A percentile compares a stretch with the other conserved stretches of the same genome.
Evolutionary conservation across 2,113 vertebrate species (phyloP).

Genomic region (Gobius niger): DNA sequence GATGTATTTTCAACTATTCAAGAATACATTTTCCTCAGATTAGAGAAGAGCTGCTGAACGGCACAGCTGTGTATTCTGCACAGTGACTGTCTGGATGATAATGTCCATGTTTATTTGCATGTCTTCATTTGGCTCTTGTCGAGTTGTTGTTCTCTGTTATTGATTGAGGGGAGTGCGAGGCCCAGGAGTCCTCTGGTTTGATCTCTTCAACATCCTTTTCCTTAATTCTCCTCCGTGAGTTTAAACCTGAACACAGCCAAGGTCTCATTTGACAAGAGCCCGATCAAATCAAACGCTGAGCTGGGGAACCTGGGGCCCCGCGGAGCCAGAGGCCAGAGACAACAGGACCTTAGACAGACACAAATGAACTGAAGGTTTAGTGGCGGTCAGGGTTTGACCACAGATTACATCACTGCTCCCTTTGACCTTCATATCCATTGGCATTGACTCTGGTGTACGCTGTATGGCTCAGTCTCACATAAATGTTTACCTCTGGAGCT

Average conservation of each 20-base stretch:
- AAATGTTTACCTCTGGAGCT: conserved; percentile 50
- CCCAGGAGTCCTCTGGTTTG: conserved; percentile 61
- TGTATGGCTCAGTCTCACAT: conserved; percentile 6
- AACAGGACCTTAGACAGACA: conserved; percentile 33
- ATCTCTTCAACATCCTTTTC: conserved; percentile 63
- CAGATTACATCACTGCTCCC: conserved; percentile 16
- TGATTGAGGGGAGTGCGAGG: conserved; percentile 55
- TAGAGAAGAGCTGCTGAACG: conserved; percentile 9
- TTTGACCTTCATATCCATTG: conserved; percentile 33
- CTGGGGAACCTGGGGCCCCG: conserved; percentile 13
- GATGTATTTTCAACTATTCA: conserved; percentile 35
- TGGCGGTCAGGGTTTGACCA: conserved; percentile 33
- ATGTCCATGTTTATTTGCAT: conserved; percentile 52
- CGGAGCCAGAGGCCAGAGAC: conserved; percentile 21
- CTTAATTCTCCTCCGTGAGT: conserved; percentile 64
- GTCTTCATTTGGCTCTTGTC: conserved; percentile 60
- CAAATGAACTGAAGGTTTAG: conserved; percentile 34
- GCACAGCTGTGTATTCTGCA: conserved; percentile 12
- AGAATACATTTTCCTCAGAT: conserved; percentile 22
- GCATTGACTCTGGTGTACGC: background rate
- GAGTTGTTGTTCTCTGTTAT: conserved; percentile 57
- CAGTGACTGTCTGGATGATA: conserved; percentile 18
- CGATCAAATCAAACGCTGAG: conserved; percentile 52
- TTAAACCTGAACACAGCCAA: conserved; percentile 43
- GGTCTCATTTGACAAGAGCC: conserved; percentile 54